phyloP scores from a whole-genome alignment of 2,797 vertebrate species.

The Borostomias antarcticus region DNA sequence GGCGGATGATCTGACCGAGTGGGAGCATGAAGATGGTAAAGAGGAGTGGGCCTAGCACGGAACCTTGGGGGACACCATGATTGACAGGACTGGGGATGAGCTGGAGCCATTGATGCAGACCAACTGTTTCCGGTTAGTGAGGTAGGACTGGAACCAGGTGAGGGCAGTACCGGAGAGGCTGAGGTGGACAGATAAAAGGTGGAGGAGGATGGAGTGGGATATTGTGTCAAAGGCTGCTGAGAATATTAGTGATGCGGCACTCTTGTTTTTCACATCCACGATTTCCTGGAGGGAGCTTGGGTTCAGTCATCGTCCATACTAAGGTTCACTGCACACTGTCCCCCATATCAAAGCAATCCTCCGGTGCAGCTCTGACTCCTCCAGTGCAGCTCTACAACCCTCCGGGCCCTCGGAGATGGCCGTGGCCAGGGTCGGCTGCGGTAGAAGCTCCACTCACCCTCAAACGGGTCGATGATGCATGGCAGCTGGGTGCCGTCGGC shows the following conservation, averaged over 20 bases:
- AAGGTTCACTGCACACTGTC: slow-evolving; percentile 61
- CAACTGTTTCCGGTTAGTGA: background rate
- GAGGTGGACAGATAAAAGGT: too few species aligned
- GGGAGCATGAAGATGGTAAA: background rate
- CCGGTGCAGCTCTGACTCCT: slow-evolving; percentile 51
- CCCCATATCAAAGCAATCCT: slow-evolving; percentile 61
- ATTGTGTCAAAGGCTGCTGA: too few species aligned
- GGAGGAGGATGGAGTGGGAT: too few species aligned
- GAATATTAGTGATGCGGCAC: too few species aligned
- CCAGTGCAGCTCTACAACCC: slow-evolving; percentile 53
- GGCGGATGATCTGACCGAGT: too few species aligned
- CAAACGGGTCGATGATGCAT: slow-evolving; percentile 67
- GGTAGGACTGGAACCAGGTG: too few species aligned
- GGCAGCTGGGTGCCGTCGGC: slow-evolving; percentile 45
- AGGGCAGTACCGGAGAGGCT: too few species aligned
- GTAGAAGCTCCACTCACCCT: slow-evolving; percentile 47
- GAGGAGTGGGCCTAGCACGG: too few species aligned
- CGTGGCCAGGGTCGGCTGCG: slow-evolving; percentile 42
- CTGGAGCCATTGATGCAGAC: background rate
- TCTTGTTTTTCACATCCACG: slow-evolving; percentile 48
- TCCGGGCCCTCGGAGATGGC: slow-evolving; percentile 53
- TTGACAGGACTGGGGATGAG: background rate
- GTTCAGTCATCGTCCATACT: slow-evolving; percentile 63
- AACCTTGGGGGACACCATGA: background rate
- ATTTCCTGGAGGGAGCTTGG: slow-evolving; percentile 55